Evolutionary conservation across 2,113 vertebrate genomes (phyloP), one percentile per base, ranked within the genome.

Genomic region (Pithys albifrons): DNA sequence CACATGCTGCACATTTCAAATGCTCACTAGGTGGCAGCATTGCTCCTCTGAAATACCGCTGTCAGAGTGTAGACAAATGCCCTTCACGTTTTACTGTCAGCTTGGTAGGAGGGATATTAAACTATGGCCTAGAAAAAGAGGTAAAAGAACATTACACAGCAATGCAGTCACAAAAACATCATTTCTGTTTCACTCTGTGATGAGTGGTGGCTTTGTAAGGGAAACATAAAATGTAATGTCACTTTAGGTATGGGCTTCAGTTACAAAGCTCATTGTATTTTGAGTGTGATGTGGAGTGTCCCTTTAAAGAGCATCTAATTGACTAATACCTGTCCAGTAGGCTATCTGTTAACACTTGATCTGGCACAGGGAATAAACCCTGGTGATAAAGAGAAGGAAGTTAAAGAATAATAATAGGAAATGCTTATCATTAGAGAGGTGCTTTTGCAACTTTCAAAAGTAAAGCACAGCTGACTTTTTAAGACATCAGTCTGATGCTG

Each of bases 11-110:
- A 69, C 62, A 22, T 85, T 89, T 73, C 48, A 86, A 69, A 72
- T 65, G 69, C 45, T 95, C 97, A 77, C 95, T 96, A 97, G 97
- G 88, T 97, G 97, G 97, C 97, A 97, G 96, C 73, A 52, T 93
- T 89, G 87, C 54, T 85, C 58, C 85, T 93, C 74, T 55, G 43
- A 91, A 89, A 84, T 22, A 66, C 9, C 51, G 10, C 27, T 62
- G 20, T 19, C 27, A 57, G 10, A 9, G 19, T 41, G 12, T 10
- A 37, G 27, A 14, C 19, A 74, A 10, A 28, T 46, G 61, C 12
- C 19, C n/a, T 27, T 52, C 10, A 72, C 80, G 74, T 46, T 52
- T 23, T 37, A 33, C 43, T 39, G 10, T 16, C 25, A n/a, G 6
- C 2, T 48, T 48, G 37, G 22, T 12, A 55, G 24, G 20, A 85